A percentile compares a stretch with the other conserved stretches of the same genome.
Evolutionary conservation across 92 coral and sea anemone species (phyloP).

Genomic region (Porites rus): DNA sequence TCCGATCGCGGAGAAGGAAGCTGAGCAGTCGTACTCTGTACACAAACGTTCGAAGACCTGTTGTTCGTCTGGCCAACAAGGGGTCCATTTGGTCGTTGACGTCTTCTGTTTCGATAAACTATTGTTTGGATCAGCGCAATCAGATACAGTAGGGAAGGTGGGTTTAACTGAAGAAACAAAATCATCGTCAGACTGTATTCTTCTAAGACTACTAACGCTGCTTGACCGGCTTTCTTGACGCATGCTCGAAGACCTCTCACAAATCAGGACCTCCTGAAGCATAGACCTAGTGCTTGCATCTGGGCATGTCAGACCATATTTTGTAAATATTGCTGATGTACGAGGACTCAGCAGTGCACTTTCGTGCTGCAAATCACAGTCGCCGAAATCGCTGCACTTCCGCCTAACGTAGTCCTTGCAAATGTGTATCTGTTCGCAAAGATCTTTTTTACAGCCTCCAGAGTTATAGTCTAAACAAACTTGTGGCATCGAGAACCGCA

Average conservation of each 20-base stretch:
- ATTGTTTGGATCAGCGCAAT: not conserved
- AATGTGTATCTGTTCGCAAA: conserved; percentile 46
- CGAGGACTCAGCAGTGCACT: conserved; percentile 41
- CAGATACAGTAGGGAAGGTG: not conserved
- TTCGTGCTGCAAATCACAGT: conserved; percentile 51
- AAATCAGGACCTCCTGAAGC: conserved; percentile 52
- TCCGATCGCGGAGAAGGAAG: conserved; percentile 31
- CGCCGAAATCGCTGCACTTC: conserved; percentile 23
- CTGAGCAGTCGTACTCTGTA: conserved; percentile 46
- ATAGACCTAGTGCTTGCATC: conserved; percentile 20
- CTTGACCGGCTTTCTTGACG: not conserved
- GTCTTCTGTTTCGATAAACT: too few relatives aligned
- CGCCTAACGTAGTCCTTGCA: conserved; percentile 50
- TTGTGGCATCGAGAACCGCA: conserved; percentile 50
- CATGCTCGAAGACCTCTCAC: not conserved
- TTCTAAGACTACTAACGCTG: not conserved
- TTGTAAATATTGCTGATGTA: conserved; percentile 34
- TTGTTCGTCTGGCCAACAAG: conserved; percentile 23
- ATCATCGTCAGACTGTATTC: too few relatives aligned
- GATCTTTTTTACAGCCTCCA: conserved; percentile 4
- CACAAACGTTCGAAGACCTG: conserved; percentile 58
- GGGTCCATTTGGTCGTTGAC: not conserved
- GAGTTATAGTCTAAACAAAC: conserved; percentile 44
- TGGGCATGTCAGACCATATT: conserved; percentile 33
- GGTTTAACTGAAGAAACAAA: not conserved